These are phyloP conservation scores for Onychomys torridus DNA, from an alignment of 2,797 vertebrate species.

Conservation along the genomic window DNA sequence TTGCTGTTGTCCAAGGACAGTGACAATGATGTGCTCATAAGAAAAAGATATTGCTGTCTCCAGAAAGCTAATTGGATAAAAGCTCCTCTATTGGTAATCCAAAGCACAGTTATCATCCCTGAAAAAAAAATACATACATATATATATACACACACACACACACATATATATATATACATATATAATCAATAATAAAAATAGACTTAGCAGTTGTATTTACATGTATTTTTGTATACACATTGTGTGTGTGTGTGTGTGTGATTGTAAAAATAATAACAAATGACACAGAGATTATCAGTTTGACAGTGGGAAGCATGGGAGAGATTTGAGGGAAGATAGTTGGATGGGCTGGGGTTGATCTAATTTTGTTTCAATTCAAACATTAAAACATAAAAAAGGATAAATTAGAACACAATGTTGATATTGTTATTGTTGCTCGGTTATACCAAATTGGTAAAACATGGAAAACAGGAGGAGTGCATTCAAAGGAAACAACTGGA, in stretches of 20 bases:
- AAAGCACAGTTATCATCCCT: not conserved
- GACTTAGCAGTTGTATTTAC: not conserved
- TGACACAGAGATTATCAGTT: not conserved
- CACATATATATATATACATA: too few species aligned
- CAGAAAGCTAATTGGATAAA: not conserved
- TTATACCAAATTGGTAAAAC: constrained; percentile 8
- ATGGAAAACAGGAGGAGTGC: not conserved
- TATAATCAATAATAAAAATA: not conserved
- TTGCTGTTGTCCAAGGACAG: not conserved
- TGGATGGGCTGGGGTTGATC: not conserved
- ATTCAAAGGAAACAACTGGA: not conserved
- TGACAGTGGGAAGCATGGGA: not conserved
- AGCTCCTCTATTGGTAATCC: not conserved
- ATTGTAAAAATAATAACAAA: not conserved
- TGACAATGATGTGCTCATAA: not conserved
- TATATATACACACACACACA: too few species aligned
- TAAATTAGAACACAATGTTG: not conserved
- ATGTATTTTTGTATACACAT: not conserved
- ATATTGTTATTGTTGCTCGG: not conserved
- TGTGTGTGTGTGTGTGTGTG: not conserved
- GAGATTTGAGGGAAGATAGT: not conserved
- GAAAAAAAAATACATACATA: too few species aligned
- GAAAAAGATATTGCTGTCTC: not conserved
- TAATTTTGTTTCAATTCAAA: not conserved
- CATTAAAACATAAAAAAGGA: not conserved